Evolutionary conservation across 2,797 vertebrate species (phyloP).

Genomic region (Harpagifer antarcticus): DNA sequence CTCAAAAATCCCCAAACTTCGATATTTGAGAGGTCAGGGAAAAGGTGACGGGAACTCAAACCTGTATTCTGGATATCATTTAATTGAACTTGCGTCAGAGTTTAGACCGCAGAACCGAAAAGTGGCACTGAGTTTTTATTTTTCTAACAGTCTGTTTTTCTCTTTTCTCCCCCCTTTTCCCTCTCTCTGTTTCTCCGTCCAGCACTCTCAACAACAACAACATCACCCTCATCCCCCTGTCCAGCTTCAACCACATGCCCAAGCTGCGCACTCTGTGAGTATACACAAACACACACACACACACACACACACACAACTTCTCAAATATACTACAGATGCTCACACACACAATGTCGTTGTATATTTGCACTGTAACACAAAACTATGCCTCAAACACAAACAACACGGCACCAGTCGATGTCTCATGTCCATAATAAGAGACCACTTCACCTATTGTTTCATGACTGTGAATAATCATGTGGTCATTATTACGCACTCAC

Average conservation of each 20-base stretch:
- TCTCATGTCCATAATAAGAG: slow-evolving; percentile 66
- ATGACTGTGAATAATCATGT: slow-evolving; percentile 77
- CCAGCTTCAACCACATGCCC: slow-evolving; percentile 99
- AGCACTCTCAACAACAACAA: slow-evolving; percentile 99
- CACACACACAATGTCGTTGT: slow-evolving; percentile 24
- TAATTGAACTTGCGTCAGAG: slow-evolving; percentile 39
- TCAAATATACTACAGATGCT: slow-evolving; percentile 1
- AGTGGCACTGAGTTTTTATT: slow-evolving; percentile 31
- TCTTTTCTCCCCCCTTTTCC: slow-evolving; percentile 1
- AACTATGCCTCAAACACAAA: slow-evolving; percentile 15
- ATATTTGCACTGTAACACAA: slow-evolving; percentile 5
- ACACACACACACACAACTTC: not conserved
- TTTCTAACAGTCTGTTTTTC: slow-evolving; percentile 57
- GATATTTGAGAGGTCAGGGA: not conserved
- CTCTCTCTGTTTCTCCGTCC: slow-evolving; percentile 63
- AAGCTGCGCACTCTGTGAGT: slow-evolving; percentile 99
- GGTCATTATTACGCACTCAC: slow-evolving; percentile 45
- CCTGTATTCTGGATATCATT: slow-evolving; percentile 2
- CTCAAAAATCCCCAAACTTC: not conserved
- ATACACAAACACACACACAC: slow-evolving; percentile 40
- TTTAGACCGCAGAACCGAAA: slow-evolving; percentile 35
- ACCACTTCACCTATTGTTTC: slow-evolving; percentile 71
- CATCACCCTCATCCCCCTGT: slow-evolving; percentile 97
- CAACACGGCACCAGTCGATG: slow-evolving; percentile 40
- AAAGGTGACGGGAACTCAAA: slow-evolving; percentile 39